Percentiles rank a stretch among this genome's conserved stretches.
phyloP scores from a whole-genome alignment of 2,888 invertebrate genomes.

The Dicyrtomina minuta region DNA sequence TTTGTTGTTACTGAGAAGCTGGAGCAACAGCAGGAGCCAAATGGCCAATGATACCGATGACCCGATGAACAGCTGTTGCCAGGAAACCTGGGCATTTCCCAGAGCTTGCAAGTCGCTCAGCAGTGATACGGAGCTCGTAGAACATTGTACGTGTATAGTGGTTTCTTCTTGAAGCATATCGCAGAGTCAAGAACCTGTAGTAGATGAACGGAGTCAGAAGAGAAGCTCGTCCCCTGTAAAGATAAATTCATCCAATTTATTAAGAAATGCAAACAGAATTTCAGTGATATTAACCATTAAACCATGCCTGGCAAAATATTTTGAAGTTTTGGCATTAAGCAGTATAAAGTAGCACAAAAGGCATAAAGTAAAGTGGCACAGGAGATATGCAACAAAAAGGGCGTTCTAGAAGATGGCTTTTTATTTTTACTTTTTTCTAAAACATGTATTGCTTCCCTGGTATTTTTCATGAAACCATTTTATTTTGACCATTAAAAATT shows the following conservation, averaged over 20 bases:
- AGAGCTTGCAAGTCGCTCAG: slow-evolving; percentile 69
- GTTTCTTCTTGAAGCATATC: slow-evolving; percentile 92
- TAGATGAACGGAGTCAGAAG: slow-evolving; percentile 92
- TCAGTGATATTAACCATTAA: too few species aligned
- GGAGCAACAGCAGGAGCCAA: slow-evolving; percentile 69
- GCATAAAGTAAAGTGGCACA: too few species aligned
- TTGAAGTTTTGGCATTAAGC: too few species aligned
- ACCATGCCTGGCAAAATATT: too few species aligned
- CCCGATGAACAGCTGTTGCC: slow-evolving; percentile 62
- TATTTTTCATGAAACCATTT: too few species aligned
- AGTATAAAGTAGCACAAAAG: too few species aligned
- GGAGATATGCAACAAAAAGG: too few species aligned
- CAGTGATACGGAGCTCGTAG: slow-evolving; percentile 74
- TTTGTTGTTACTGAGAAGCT: slow-evolving; percentile 27
- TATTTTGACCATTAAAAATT: too few species aligned
- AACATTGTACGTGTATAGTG: slow-evolving; percentile 94
- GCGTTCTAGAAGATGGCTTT: too few species aligned
- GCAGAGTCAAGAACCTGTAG: slow-evolving; percentile 90
- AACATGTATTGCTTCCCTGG: too few species aligned
- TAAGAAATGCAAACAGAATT: too few species aligned
- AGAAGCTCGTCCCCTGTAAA: slow-evolving; percentile 79
- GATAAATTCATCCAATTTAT: slow-evolving; percentile 28
- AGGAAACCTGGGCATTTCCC: slow-evolving; percentile 71
- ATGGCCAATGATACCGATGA: slow-evolving; percentile 71
- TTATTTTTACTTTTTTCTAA: too few species aligned